Conservation (phyloP, 2,113 vertebrate species). For the Holacanthus passer region DNA sequence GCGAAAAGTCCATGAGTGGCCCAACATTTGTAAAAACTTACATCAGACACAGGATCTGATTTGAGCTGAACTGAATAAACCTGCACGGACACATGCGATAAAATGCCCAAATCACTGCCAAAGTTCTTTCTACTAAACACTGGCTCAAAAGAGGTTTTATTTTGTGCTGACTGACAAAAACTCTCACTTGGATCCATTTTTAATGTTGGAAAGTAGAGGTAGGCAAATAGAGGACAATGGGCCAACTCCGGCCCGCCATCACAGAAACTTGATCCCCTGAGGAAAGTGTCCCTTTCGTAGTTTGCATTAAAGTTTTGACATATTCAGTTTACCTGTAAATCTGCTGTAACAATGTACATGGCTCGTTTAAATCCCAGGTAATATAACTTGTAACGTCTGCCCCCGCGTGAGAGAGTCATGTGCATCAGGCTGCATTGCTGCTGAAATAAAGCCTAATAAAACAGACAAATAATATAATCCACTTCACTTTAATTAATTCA, state of each 20-base stretch:
- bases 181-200: no score
- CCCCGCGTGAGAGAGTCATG: background rate
- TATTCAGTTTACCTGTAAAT: background rate
- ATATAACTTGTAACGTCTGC: background rate
- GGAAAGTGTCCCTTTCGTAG: background rate
- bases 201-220: no score
- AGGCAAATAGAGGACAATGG: no score
- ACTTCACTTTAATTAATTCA: background rate
- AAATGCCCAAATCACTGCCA: background rate
- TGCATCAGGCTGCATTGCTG: background rate
- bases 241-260: no score
- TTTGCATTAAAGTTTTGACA: background rate
- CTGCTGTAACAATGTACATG: background rate
- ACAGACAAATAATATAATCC: background rate
- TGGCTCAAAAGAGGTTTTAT: background rate
- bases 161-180: background rate
- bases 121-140: background rate
- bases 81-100: background rate
- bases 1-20: background rate
- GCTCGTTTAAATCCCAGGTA: background rate
- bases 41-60: background rate
- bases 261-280: background rate
- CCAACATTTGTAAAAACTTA: background rate
- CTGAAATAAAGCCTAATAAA: background rate
- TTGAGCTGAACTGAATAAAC: background rate